Evolutionary conservation across 2,797 vertebrate genomes (phyloP), one percentile per base, ranked within the genome.

Genomic region (Sebastes diaconus): DNA sequence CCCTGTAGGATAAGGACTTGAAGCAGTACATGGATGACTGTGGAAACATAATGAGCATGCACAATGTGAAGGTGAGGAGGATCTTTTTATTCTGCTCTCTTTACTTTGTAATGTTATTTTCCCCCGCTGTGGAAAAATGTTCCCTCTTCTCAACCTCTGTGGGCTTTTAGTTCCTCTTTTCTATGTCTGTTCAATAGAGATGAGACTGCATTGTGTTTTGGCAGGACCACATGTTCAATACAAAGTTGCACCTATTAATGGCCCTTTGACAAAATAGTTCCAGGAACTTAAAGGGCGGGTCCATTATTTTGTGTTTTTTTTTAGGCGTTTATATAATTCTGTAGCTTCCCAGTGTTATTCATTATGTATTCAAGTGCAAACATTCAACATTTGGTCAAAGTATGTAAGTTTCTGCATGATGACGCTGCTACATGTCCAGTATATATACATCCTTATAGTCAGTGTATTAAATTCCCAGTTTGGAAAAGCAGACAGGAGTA

Each of bases 21-120:
- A 99, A 99, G 90, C 98, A 99, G 95, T 99, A 99, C 92, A 99
- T 99, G 98, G 98, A 99, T 29, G 98, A 99, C 92, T 99, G 98
- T 93, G 98, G 98, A 54, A 99, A 98, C 93, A 99, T 99, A 83
- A 99, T 99, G 98, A 99, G 98, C 83, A 98, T 99, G 98, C 98
- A 99, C 94, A 99, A 99, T 68, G 98, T 99, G 81, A 99, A 99
- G 97, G 98, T 99, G 91, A 88, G 94, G 32, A 16, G 25, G 12
- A 10, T 74, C 22, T 73, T 12, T 68, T 55, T 29, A 10, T 68
- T 73, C 14, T 25, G n/a, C 10, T 42, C 6, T 64, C n/a, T 70
- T 58, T 20, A 12, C n/a, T 46, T 22, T 74, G 39, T n/a, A 16
- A 25, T 20, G 50, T 54, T 27, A 24, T 55, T 11, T 57, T 14